Conservation (phyloP, 2,113 vertebrate genomes). For the Lethenteron reissneri region DNA sequence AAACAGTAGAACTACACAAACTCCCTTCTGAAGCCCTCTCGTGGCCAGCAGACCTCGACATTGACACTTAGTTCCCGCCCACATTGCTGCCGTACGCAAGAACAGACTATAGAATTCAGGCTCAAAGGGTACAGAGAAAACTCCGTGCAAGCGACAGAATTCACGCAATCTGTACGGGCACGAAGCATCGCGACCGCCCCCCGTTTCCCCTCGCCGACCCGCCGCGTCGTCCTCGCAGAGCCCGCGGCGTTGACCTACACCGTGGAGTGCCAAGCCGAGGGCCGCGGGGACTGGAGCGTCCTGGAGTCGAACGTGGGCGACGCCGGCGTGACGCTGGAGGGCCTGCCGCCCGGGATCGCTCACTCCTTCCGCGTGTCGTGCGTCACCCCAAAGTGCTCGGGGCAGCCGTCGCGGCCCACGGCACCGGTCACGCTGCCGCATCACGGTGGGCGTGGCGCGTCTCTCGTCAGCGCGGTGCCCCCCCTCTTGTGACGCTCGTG, state of each 20-base stretch:
- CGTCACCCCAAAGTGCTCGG: conserved; percentile 58
- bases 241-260: conserved; percentile 52
- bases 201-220: not conserved
- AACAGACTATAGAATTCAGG: too few species aligned
- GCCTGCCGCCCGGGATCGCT: conserved; percentile 49
- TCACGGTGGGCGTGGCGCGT: conserved; percentile 13
- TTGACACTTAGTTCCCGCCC: too few species aligned
- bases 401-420: conserved; percentile 54
- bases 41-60: too few species aligned
- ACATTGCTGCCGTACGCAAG: too few species aligned
- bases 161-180: too few species aligned
- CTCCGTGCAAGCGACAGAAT: too few species aligned
- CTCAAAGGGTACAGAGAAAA: too few species aligned
- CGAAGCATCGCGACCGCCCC: not conserved
- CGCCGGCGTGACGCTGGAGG: conserved; percentile 33
- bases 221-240: conserved; percentile 24
- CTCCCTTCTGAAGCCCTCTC: too few species aligned
- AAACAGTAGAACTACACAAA: too few species aligned
- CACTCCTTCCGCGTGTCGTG: conserved; percentile 72
- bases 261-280: conserved; percentile 71
- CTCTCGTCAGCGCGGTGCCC: too few species aligned
- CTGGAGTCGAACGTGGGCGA: conserved; percentile 43
- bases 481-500: too few species aligned
- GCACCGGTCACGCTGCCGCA: conserved; percentile 56
- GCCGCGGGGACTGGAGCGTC: conserved; percentile 64